phyloP scores from a whole-genome alignment of 2,113 vertebrate genomes.

The Rhinichthys klamathensis region DNA sequence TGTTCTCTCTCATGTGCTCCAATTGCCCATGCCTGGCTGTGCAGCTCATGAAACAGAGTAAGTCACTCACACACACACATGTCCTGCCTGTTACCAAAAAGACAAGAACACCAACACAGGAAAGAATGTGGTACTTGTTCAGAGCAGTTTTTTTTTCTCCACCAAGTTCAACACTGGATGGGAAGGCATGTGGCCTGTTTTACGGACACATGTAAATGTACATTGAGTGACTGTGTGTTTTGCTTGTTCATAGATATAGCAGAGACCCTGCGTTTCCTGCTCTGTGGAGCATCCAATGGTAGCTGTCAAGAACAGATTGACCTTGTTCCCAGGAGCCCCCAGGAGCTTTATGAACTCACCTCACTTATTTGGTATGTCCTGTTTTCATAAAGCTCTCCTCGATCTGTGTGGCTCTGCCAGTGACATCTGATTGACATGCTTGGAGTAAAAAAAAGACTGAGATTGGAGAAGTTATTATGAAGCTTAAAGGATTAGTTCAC shows the following conservation, averaged over 20 bases:
- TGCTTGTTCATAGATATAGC: slow-evolving; percentile 86
- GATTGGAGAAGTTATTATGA: background rate
- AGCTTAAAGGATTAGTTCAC: background rate
- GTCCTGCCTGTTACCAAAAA: background rate
- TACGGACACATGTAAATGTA: background rate
- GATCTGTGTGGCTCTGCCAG: background rate
- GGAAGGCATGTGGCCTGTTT: background rate
- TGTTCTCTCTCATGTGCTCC: slow-evolving; percentile 99
- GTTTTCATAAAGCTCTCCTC: background rate
- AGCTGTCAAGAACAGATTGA: slow-evolving; percentile 99
- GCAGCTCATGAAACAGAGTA: slow-evolving; percentile 99
- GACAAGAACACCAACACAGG: background rate
- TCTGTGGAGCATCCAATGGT: slow-evolving; percentile 96
- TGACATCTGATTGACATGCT: background rate
- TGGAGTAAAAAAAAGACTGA: background rate
- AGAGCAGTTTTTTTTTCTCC: background rate
- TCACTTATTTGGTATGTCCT: slow-evolving; percentile 92
- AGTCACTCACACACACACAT: slow-evolving; percentile 65
- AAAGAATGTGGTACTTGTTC: background rate
- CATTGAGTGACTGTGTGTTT: background rate
- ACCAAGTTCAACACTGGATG: background rate
- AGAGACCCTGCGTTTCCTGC: slow-evolving; percentile 95
- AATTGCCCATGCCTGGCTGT: slow-evolving; percentile 96
- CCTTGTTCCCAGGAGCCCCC: slow-evolving; percentile 94
- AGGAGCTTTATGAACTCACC: slow-evolving; percentile 97